A percentile compares a stretch with the other conserved stretches of the same genome.
These are phyloP conservation scores for Cynaeus angustus DNA, from an alignment of 2,888 invertebrate genomes.

Conservation along the genomic window DNA sequence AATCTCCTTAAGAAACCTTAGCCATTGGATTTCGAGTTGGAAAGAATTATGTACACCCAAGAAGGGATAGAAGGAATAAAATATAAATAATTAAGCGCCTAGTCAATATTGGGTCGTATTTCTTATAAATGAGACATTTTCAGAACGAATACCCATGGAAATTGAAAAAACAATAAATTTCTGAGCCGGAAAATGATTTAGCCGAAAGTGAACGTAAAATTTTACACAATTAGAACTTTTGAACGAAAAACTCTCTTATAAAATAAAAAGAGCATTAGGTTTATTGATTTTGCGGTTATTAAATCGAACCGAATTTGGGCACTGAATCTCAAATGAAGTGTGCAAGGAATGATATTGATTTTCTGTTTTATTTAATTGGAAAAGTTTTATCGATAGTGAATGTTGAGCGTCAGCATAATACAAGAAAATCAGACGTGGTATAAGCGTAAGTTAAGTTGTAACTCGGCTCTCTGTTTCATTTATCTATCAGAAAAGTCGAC, in stretches of 20 bases:
- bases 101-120: conserved; percentile 47
- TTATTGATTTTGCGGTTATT: conserved; percentile 7
- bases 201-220: conserved; percentile 1
- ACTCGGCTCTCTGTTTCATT: conserved; percentile 45
- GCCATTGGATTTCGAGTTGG: conserved; percentile 40
- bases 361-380: conserved; percentile 36
- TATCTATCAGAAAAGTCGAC: conserved; percentile 48
- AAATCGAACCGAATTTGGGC: conserved; percentile 23
- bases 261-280: conserved; percentile 9
- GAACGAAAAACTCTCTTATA: conserved; percentile 19
- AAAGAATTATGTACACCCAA: conserved; percentile 49
- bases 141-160: conserved; percentile 22
- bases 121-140: conserved; percentile 46
- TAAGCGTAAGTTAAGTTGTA: conserved; percentile 26
- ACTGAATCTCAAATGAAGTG: conserved; percentile 29
- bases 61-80: conserved; percentile 48
- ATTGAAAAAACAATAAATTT: conserved; percentile 38
- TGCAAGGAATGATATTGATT: conserved; percentile 25
- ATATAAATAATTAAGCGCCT: conserved; percentile 51
- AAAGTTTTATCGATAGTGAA: conserved; percentile 43
- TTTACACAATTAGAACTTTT: conserved; percentile 13
- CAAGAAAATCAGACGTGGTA: conserved; percentile 33
- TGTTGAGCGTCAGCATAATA: conserved; percentile 34
- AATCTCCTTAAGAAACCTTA: conserved; percentile 36
- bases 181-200: conserved; percentile 24